Percentiles rank a stretch among this genome's conserved stretches.
Evolutionary conservation across 1,140 invertebrate genomes (phyloP).

Genomic region (Meteorus sp.): DNA sequence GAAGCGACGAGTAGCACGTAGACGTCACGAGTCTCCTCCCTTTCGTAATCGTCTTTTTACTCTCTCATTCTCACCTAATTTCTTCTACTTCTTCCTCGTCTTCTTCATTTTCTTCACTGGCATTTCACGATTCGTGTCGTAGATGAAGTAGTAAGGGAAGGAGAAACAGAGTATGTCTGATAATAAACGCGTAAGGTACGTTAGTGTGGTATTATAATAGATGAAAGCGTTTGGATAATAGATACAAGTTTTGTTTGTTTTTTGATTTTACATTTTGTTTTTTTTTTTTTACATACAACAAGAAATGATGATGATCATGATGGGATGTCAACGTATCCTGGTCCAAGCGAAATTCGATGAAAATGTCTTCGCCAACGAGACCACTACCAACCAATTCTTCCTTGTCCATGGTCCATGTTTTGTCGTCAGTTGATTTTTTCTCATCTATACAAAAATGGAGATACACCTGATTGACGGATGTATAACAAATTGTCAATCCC

Average conservation of each 20-base stretch:
- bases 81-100: neutral
- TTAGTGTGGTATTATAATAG: too few species aligned
- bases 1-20: conserved; percentile 18
- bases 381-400: conserved; percentile 38
- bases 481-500: too few species aligned
- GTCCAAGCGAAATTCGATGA: conserved; percentile 42
- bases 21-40: conserved; percentile 31
- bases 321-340: too few species aligned
- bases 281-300: conserved; percentile 42
- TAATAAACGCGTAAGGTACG: neutral
- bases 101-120: neutral
- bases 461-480: neutral
- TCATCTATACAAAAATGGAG: conserved; percentile 27
- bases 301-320: conserved; percentile 43
- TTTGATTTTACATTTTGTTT: too few species aligned
- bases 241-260: too few species aligned
- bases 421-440: conserved; percentile 48
- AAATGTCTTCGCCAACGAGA: conserved; percentile 39
- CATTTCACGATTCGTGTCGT: conserved; percentile 17
- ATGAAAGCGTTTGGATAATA: too few species aligned
- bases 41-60: conserved; percentile 33
- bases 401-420: too few species aligned
- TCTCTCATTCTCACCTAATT: conserved; percentile 4
- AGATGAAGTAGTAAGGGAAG: conserved; percentile 8
- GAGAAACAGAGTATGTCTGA: neutral